Conservation (phyloP, 2,888 invertebrate species). For the Caenorhabditis sinica region DNA sequence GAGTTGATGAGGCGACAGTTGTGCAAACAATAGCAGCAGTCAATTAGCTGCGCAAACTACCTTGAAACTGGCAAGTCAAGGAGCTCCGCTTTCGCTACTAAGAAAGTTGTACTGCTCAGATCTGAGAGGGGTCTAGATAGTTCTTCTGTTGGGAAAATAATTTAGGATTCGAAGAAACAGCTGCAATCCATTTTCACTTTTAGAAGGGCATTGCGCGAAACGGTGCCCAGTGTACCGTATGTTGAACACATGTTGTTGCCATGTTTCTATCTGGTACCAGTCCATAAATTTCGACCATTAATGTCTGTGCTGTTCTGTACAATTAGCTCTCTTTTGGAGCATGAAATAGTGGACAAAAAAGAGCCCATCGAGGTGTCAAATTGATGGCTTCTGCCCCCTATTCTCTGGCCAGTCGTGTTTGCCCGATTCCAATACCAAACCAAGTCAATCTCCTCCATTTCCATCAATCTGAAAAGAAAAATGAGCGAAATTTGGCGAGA, state of each 20-base stretch:
- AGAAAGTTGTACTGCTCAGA: conserved; percentile 34
- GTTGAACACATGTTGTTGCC: conserved; percentile 58
- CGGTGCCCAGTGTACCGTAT: conserved; percentile 52
- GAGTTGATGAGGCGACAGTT: conserved; percentile 58
- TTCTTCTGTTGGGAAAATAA: not conserved
- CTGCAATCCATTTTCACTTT: conserved; percentile 14
- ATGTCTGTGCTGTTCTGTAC: conserved; percentile 54
- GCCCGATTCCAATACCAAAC: conserved; percentile 3
- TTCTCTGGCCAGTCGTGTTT: conserved; percentile 3
- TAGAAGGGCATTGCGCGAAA: conserved; percentile 35
- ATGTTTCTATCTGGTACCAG: conserved; percentile 29
- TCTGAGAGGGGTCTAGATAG: not conserved
- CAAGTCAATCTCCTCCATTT: conserved; percentile 1
- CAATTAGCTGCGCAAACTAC: conserved; percentile 64
- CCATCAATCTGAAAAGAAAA: conserved; percentile 60
- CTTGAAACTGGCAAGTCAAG: conserved; percentile 55
- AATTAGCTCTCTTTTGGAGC: conserved; percentile 63
- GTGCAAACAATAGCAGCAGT: conserved; percentile 58
- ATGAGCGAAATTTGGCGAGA: conserved; percentile 41
- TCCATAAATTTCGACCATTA: conserved; percentile 56
- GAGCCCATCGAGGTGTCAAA: conserved; percentile 55
- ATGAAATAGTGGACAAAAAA: conserved; percentile 39
- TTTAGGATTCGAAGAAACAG: conserved; percentile 15
- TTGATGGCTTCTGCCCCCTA: conserved; percentile 54
- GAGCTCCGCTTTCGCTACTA: conserved; percentile 27